Conservation (phyloP, 2,113 vertebrate species). For the Narcine bancroftii region DNA sequence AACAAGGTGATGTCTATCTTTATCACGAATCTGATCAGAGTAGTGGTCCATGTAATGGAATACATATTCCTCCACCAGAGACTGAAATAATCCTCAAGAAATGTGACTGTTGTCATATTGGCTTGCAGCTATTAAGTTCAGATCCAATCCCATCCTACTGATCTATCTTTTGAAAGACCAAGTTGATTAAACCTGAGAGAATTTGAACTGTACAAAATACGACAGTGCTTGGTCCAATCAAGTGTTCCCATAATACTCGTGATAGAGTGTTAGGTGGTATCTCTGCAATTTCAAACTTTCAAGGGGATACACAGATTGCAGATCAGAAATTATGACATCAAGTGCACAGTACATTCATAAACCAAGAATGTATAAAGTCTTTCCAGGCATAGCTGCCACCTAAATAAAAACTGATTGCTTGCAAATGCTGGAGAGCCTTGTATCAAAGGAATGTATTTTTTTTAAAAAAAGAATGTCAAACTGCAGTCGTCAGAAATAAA, state of each 20-base stretch:
- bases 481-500: neutral
- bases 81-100: neutral
- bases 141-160: slow-evolving; percentile 5
- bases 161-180: neutral
- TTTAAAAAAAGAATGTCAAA: too few relatives aligned
- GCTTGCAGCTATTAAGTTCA: neutral
- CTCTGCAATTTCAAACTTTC: neutral
- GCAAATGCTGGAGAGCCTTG: neutral
- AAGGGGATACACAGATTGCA: neutral
- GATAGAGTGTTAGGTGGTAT: neutral
- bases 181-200: neutral
- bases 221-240: neutral
- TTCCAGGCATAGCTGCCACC: neutral
- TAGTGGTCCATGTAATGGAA: neutral
- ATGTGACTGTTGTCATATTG: neutral
- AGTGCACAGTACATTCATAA: neutral
- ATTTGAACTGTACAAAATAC: neutral
- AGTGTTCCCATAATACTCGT: neutral
- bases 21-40: neutral
- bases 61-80: neutral
- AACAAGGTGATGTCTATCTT: neutral
- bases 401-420: neutral
- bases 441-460: neutral
- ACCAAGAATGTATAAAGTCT: neutral
- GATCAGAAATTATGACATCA: neutral